phyloP scores from a whole-genome alignment of 1,140 invertebrate genomes.

The Ganaspis sp. region DNA sequence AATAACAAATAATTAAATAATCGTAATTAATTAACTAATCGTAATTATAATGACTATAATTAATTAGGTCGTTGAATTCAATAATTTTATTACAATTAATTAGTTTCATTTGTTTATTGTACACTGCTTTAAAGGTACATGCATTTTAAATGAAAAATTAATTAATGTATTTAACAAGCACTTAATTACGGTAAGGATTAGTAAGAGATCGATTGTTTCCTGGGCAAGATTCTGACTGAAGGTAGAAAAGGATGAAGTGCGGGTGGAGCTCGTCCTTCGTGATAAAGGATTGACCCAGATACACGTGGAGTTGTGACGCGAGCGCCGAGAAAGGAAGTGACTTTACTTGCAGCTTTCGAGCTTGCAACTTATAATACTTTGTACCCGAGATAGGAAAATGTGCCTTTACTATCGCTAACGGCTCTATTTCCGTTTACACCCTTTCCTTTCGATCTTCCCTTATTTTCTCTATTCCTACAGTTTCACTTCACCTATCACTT shows the following conservation, averaged over 20 bases:
- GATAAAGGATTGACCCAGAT: conserved; percentile 44
- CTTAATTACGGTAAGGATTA: too few species aligned
- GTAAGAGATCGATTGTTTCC: not conserved
- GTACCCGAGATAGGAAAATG: conserved; percentile 44
- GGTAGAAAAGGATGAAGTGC: not conserved
- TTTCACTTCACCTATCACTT: not conserved
- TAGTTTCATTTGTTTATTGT: too few species aligned
- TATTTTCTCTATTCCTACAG: conserved; percentile 23
- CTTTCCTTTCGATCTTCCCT: conserved; percentile 12
- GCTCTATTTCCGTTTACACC: conserved; percentile 25
- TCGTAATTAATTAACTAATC: too few species aligned
- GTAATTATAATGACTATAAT: too few species aligned
- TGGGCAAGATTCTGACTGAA: conserved; percentile 1
- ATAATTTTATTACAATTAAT: too few species aligned
- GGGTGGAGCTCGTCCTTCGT: not conserved
- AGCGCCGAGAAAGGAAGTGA: conserved; percentile 6
- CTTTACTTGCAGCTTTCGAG: conserved; percentile 37
- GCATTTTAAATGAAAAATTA: too few species aligned
- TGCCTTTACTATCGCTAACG: conserved; percentile 14
- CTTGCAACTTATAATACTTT: conserved; percentile 46
- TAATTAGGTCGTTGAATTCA: too few species aligned
- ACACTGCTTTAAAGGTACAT: too few species aligned
- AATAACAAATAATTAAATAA: too few species aligned
- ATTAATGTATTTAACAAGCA: too few species aligned
- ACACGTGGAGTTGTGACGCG: not conserved